Evolutionary conservation across 2,888 invertebrate species (phyloP).

Genomic region (Aleiodes testaceus): DNA sequence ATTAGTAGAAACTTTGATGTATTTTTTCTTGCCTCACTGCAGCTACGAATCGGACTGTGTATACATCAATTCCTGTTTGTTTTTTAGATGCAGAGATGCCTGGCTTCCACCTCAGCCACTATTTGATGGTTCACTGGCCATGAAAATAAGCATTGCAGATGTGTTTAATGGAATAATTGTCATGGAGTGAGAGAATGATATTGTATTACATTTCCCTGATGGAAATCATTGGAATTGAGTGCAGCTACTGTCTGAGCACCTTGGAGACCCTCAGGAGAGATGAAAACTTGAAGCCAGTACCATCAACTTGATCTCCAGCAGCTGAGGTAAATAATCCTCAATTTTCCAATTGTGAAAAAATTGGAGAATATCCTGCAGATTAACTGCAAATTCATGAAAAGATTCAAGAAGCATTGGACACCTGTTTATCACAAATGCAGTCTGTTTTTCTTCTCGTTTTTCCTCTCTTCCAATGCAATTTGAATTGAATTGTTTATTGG

Average conservation of each 20-base stretch:
- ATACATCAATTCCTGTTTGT: slow-evolving; percentile 64
- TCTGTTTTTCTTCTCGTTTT: slow-evolving; percentile 36
- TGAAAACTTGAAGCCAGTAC: too few species aligned
- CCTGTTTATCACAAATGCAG: slow-evolving; percentile 39
- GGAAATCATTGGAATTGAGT: too few species aligned
- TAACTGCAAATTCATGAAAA: not conserved
- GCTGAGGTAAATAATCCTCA: not conserved
- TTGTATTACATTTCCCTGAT: too few species aligned
- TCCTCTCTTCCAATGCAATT: slow-evolving; percentile 8
- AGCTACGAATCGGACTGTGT: slow-evolving; percentile 54
- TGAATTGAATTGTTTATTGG: slow-evolving; percentile 40
- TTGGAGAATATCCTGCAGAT: not conserved
- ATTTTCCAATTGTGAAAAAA: not conserved
- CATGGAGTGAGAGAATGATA: not conserved
- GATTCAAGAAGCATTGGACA: slow-evolving; percentile 25
- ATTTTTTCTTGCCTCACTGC: slow-evolving; percentile 42
- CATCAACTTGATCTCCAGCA: not conserved
- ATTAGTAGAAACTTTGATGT: slow-evolving; percentile 63
- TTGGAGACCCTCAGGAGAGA: too few species aligned
- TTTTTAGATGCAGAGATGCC: slow-evolving; percentile 60
- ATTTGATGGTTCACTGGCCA: slow-evolving; percentile 23
- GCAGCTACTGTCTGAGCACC: too few species aligned
- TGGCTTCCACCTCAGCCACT: slow-evolving; percentile 37
- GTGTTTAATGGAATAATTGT: not conserved
- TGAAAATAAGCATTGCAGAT: not conserved